A percentile compares a stretch with the other conserved stretches of the same genome.
These are phyloP conservation scores for Diabrotica virgifera DNA, from an alignment of 1,140 invertebrate genomes.

Conservation along the genomic window DNA sequence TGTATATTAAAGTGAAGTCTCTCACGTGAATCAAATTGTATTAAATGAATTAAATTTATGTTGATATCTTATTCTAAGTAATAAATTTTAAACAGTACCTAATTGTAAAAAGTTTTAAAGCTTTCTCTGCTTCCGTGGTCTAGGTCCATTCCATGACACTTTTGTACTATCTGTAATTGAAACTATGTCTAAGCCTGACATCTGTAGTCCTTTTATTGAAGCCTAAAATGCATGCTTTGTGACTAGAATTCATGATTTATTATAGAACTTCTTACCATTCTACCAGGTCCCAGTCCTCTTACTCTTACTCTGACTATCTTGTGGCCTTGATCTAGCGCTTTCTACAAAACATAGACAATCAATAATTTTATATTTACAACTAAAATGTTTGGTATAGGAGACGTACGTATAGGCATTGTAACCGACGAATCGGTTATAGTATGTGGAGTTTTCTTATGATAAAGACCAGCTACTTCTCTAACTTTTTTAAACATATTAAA, in stretches of 20 bases:
- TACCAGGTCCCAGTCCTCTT: constrained; percentile 79
- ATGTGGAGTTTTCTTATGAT: too few species aligned
- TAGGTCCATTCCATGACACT: constrained; percentile 64
- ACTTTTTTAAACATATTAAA: too few species aligned
- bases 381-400: too few species aligned
- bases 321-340: constrained; percentile 67
- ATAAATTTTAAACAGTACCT: too few species aligned
- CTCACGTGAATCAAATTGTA: too few species aligned
- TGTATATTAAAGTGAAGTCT: too few species aligned
- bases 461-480: too few species aligned
- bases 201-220: constrained; percentile 88
- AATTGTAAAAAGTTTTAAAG: constrained; percentile 20
- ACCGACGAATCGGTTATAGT: too few species aligned
- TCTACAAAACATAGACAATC: constrained; percentile 56
- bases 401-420: too few species aligned
- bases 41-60: too few species aligned
- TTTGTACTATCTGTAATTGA: constrained; percentile 87
- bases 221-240: constrained; percentile 63
- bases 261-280: constrained; percentile 63
- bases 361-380: constrained; percentile 19
- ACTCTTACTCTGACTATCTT: constrained; percentile 73
- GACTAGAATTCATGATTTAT: too few species aligned
- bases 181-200: constrained; percentile 83
- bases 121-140: constrained; percentile 35
- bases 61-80: too few species aligned